phyloP scores from a whole-genome alignment of 2,888 invertebrate species.

The Teleiodes luculella region DNA sequence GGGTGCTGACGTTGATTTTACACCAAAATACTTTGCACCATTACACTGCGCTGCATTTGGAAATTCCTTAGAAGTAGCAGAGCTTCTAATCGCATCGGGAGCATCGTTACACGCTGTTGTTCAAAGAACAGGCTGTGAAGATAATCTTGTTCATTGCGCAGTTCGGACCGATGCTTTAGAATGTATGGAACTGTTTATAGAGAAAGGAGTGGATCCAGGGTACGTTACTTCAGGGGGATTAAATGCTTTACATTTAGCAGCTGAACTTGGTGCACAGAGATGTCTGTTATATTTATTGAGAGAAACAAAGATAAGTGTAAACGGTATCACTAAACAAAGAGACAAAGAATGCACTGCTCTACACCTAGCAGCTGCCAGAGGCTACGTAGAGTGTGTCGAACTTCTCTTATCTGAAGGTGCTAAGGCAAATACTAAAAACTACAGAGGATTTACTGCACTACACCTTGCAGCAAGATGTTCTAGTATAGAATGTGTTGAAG shows the following conservation, averaged over 20 bases:
- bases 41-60: slow-evolving; percentile 94
- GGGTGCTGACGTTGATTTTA: slow-evolving; percentile 83
- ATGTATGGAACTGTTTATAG: slow-evolving; percentile 86
- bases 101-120: slow-evolving; percentile 84
- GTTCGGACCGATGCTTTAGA: slow-evolving; percentile 88
- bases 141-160: slow-evolving; percentile 90
- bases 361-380: slow-evolving; percentile 93
- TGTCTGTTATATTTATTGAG: slow-evolving; percentile 87
- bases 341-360: slow-evolving; percentile 88
- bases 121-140: slow-evolving; percentile 82
- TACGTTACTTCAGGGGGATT: slow-evolving; percentile 85
- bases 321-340: slow-evolving; percentile 83
- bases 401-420: slow-evolving; percentile 87
- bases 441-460: slow-evolving; percentile 89
- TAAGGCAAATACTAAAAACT: slow-evolving; percentile 85
- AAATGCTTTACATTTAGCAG: slow-evolving; percentile 88
- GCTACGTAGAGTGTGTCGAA: slow-evolving; percentile 89
- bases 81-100: slow-evolving; percentile 84
- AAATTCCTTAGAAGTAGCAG: slow-evolving; percentile 88
- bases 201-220: slow-evolving; percentile 86
- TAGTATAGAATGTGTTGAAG: slow-evolving; percentile 88
- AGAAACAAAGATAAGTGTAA: slow-evolving; percentile 84
- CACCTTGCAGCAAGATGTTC: slow-evolving; percentile 91
- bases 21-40: slow-evolving; percentile 86
- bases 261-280: slow-evolving; percentile 85